These are phyloP conservation scores for Clunio marinus DNA, from an alignment of 2,888 invertebrate genomes.

Conservation along the genomic window DNA sequence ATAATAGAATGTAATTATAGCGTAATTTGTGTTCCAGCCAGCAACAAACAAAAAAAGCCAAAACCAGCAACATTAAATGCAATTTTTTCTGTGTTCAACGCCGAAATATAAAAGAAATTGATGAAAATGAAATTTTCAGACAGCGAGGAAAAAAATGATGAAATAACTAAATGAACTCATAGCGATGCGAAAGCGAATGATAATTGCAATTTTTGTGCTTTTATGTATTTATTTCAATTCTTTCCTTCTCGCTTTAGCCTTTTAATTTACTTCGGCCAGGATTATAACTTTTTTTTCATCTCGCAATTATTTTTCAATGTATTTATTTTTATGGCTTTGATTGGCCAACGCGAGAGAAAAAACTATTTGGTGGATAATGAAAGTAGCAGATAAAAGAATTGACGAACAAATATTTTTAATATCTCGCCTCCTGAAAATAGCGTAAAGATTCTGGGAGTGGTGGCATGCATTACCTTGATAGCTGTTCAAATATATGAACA, in stretches of 20 bases:
- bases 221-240: conserved; percentile 4
- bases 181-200: conserved; percentile 20
- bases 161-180: conserved; percentile 25
- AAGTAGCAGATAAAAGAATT: not conserved
- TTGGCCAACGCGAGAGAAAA: conserved; percentile 14
- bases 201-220: conserved; percentile 26
- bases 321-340: conserved; percentile 15
- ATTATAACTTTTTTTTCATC: conserved; percentile 17
- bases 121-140: not conserved
- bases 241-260: not conserved
- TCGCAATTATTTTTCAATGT: conserved; percentile 30
- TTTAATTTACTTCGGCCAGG: not conserved
- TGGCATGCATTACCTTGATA: no score
- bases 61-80: conserved; percentile 17
- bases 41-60: not conserved
- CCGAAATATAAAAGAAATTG: not conserved
- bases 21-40: not conserved
- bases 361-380: conserved; percentile 9
- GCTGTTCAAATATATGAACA: no score
- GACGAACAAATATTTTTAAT: not conserved
- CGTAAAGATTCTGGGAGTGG: no score
- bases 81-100: conserved; percentile 19
- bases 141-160: conserved; percentile 16
- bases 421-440: not conserved
- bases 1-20: conserved; percentile 23